phyloP scores from a whole-genome alignment of 1,140 invertebrate genomes.

The Drosophila gunungcola region DNA sequence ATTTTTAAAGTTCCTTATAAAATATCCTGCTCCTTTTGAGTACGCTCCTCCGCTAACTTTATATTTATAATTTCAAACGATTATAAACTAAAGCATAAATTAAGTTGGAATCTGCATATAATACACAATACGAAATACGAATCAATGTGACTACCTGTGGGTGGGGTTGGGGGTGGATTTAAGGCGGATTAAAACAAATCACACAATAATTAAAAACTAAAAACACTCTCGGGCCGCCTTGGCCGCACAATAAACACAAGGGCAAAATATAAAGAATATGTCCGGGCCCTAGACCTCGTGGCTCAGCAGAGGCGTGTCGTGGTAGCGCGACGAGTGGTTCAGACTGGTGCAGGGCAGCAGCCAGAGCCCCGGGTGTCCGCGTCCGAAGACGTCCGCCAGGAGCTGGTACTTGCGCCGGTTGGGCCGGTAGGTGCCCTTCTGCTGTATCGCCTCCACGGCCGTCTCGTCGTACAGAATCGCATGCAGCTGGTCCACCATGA shows the following conservation, averaged over 20 bases:
- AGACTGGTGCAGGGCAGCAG: slow-evolving; percentile 87
- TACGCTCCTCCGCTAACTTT: slow-evolving; percentile 44
- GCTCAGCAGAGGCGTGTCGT: slow-evolving; percentile 87
- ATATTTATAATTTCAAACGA: slow-evolving; percentile 52
- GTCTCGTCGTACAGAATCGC: slow-evolving; percentile 91
- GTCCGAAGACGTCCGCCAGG: slow-evolving; percentile 92
- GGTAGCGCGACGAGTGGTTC: slow-evolving; percentile 85
- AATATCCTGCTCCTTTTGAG: slow-evolving; percentile 61
- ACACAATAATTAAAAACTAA: slow-evolving; percentile 52
- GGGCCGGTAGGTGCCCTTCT: slow-evolving; percentile 88
- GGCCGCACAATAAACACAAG: slow-evolving; percentile 34
- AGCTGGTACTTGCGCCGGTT: slow-evolving; percentile 89
- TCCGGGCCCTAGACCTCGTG: slow-evolving; percentile 86
- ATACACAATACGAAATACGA: slow-evolving; percentile 56
- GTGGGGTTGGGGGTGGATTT: neutral
- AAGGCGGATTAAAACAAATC: slow-evolving; percentile 33
- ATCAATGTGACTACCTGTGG: slow-evolving; percentile 16
- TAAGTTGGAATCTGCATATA: slow-evolving; percentile 57
- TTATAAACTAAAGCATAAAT: slow-evolving; percentile 63
- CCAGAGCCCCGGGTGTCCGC: slow-evolving; percentile 89
- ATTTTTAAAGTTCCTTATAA: slow-evolving; percentile 51
- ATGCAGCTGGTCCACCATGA: slow-evolving; percentile 95
- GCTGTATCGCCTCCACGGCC: slow-evolving; percentile 91
- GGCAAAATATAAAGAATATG: slow-evolving; percentile 48
- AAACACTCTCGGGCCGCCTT: slow-evolving; percentile 23